Base-by-base conservation (phyloP, 2,797 vertebrate species). In the Setipinna tenuifilis region DNA sequence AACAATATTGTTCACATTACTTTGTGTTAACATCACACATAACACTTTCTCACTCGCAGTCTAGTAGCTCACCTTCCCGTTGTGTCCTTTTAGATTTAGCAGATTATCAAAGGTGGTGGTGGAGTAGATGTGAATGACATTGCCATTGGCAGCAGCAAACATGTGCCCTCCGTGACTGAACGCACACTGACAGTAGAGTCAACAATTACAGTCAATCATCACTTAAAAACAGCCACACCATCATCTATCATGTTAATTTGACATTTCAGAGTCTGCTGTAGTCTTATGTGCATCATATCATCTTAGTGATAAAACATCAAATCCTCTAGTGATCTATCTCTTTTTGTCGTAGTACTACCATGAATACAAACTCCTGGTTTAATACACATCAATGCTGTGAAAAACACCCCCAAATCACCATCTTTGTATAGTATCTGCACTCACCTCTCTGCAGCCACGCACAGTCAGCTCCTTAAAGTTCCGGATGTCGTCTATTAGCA, bases 141-240 rank as follows among this genome's bases (percentile, higher is more conserved):
- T 99, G 91, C 96, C 97, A 90, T 94, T 97, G 91, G 96, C 96
- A 7, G 96, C 97, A 81, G 98, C 98, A 90, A 99, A 99, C 92
- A 98, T 92, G 94, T 99, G 98, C 57, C 98, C 98, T 54, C 97
- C 96, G 0, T 97, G 95, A 91, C 98, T 99, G 87, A 99, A 99
- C 35, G 93, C 91, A 85, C 98, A 98, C 98, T 99, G 85, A 21
- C 23, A 23, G 85, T 28, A 81, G 82, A 54, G 84, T 21, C 21
- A 17, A 85, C 4, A 12, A 28, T 19, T 85, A 17, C 3, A 31
- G 65, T 31, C 65, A 75, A n/a, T 61, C 58, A 61, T 61, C 21
- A 0, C 35, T 75, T 75, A 75, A 14, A 75, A 75, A 35, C 28
- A 58, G 35, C 82, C 54, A 59, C 54, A 35, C 10, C 17, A 17